Percentiles rank a stretch among this genome's conserved stretches.
These are phyloP conservation scores for Myiozetetes cayanensis DNA, from an alignment of 2,113 vertebrate genomes.

Conservation along the genomic window DNA sequence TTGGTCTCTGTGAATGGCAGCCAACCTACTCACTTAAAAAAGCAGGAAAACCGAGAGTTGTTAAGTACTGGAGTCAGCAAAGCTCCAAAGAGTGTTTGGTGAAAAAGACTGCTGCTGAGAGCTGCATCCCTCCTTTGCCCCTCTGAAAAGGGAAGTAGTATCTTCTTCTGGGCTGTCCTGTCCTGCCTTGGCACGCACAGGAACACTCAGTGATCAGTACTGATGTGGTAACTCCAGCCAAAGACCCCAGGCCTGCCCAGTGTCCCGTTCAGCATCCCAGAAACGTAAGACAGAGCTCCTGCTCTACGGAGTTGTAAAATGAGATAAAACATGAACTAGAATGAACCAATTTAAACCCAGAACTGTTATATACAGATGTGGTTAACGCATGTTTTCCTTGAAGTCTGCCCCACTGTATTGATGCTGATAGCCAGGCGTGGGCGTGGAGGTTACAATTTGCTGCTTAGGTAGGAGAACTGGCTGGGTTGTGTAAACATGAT, in stretches of 20 bases:
- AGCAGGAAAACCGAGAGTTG: not conserved
- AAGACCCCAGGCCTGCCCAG: fast-evolving
- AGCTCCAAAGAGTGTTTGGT: not conserved
- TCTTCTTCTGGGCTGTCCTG: not conserved
- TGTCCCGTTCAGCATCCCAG: not conserved
- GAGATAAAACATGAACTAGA: not conserved
- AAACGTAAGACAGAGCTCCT: not conserved
- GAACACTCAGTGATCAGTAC: not conserved
- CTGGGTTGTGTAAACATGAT: not conserved
- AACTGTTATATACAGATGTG: not conserved
- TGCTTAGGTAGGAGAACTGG: not conserved
- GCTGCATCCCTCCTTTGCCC: not conserved
- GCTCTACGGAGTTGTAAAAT: not conserved
- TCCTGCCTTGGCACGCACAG: not conserved
- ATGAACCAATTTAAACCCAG: not conserved
- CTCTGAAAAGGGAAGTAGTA: not conserved
- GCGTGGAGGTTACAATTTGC: not conserved
- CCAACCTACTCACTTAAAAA: not conserved
- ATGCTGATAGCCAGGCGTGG: fast-evolving
- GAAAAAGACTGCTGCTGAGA: not conserved
- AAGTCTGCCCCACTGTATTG: not conserved
- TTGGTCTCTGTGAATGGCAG: not conserved
- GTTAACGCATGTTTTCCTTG: not conserved
- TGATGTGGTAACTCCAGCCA: not conserved
- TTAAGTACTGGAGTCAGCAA: not conserved